A percentile compares a stretch with the other conserved stretches of the same genome.
Conservation (phyloP, 2,888 invertebrate species). For the Seira ritae region DNA sequence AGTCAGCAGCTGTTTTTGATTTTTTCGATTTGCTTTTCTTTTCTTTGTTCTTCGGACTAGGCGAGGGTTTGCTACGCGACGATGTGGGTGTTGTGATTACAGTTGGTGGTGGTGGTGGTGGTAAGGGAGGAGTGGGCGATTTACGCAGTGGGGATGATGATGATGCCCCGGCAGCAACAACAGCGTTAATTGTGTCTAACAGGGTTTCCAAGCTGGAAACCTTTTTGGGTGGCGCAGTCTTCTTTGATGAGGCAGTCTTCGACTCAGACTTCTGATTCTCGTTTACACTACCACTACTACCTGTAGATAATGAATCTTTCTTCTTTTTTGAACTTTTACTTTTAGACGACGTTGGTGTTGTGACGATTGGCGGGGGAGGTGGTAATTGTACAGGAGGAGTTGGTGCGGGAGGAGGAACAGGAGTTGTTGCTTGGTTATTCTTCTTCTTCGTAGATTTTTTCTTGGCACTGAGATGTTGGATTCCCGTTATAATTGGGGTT, state of each 20-base stretch:
- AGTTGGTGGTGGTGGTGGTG: constrained; percentile 21
- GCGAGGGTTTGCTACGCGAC: constrained; percentile 47
- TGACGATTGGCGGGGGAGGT: constrained; percentile 43
- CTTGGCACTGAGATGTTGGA: constrained; percentile 51
- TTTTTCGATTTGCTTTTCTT: constrained; percentile 47
- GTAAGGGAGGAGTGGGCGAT: constrained; percentile 34
- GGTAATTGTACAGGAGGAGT: constrained; percentile 53
- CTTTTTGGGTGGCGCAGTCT: constrained; percentile 60
- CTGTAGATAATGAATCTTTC: background rate
- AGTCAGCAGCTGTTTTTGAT: constrained; percentile 29
- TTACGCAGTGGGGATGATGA: constrained; percentile 22
- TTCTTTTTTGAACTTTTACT: constrained; percentile 58
- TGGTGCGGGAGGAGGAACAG: constrained; percentile 31
- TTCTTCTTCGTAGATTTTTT: constrained; percentile 62
- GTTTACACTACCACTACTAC: constrained; percentile 23
- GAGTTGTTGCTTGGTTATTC: constrained; percentile 19
- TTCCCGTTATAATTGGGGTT: constrained; percentile 1
- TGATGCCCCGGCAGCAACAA: constrained; percentile 58
- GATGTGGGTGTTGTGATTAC: constrained; percentile 8
- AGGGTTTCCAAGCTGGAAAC: constrained; percentile 62
- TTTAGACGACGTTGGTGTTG: constrained; percentile 50
- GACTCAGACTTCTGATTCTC: constrained; percentile 60
- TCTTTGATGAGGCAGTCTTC: constrained; percentile 61
- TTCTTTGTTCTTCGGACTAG: constrained; percentile 57
- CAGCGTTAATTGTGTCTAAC: constrained; percentile 64